Evolutionary conservation across 2,113 vertebrate genomes (phyloP), one percentile per base, ranked within the genome.

Genomic region (Phyllopteryx taeniolatus): DNA sequence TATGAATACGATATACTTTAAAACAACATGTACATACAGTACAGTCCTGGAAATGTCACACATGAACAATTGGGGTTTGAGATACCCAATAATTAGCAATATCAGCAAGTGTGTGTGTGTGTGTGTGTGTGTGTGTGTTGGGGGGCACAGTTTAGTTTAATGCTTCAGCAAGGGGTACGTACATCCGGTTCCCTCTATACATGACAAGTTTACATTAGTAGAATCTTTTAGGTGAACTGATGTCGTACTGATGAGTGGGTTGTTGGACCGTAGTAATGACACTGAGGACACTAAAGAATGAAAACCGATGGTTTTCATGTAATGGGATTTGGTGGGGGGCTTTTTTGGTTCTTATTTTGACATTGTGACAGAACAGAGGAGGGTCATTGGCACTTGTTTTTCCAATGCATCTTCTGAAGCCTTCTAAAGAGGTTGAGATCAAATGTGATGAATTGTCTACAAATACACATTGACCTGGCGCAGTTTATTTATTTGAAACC

Each of bases 291-390:
- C 57, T 22, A 61, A 76, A 72, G 71, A 5, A 39, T 35, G 17
- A 27, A 35, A 47, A 42, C 35, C 39, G 35, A 20, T 17, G 53
- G 49, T 46, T 33, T 61, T 70, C 72, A 44, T 75, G 56, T 68
- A 14, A 19, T 76, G 78, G 75, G 63, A 73, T 67, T 77, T 67
- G 71, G 63, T 53, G 73, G 68, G 31, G n/a, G 20, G 39, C 60
- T 78, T 76, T 67, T 33, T 72, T 64, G 79, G 73, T 78, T 80
- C 71, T 79, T 73, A 74, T 72, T 79, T 79, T 69, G 43, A 20
- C 57, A 47, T 42, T 65, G 19, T 65, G 19, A 64, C 27, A 64
- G 42, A 64, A 44, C 66, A 43, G 64, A 27, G 33, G 57, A 27
- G 62, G 31, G 22, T 51, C 8, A 11, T 54, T 71, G 61, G 46